Conservation (phyloP, 2,113 vertebrate species). For the Eubucco bourcierii region DNA sequence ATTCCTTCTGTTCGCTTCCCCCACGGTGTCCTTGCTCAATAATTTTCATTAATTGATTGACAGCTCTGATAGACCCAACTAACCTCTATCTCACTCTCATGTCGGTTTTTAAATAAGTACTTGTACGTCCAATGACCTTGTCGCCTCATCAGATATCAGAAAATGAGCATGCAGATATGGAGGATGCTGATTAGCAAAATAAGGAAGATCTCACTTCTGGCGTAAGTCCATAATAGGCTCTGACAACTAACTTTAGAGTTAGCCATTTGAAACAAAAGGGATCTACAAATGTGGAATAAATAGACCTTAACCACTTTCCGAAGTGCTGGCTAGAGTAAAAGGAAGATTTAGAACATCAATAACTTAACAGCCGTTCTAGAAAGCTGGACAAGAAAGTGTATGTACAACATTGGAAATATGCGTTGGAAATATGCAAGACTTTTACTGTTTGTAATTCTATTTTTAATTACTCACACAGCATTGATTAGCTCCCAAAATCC, state of each 20-base stretch:
- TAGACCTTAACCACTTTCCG: not conserved
- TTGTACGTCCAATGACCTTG: constrained; percentile 97
- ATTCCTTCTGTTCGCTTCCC: constrained; percentile 86
- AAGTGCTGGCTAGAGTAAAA: not conserved
- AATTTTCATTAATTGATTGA: constrained; percentile 99
- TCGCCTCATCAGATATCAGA: constrained; percentile 93
- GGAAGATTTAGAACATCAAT: not conserved
- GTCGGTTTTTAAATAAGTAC: constrained; percentile 98
- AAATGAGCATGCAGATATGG: constrained; percentile 86
- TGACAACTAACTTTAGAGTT: constrained; percentile 65
- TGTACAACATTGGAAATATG: not conserved
- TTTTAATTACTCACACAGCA: not conserved
- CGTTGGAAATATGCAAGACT: not conserved
- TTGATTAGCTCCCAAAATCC: not conserved
- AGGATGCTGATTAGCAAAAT: constrained; percentile 80
- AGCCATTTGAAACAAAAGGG: constrained; percentile 45
- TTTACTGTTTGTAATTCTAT: not conserved
- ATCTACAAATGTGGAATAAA: constrained; percentile 28
- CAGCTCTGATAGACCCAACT: constrained; percentile 96
- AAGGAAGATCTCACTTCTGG: constrained; percentile 74
- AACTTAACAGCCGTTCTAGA: not conserved
- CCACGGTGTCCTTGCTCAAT: constrained; percentile 92
- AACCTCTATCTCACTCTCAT: constrained; percentile 92
- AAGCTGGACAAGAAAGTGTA: not conserved
- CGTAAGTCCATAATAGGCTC: constrained; percentile 62